Conservation (phyloP, 2,797 vertebrate species). For the Characodon lateralis region DNA sequence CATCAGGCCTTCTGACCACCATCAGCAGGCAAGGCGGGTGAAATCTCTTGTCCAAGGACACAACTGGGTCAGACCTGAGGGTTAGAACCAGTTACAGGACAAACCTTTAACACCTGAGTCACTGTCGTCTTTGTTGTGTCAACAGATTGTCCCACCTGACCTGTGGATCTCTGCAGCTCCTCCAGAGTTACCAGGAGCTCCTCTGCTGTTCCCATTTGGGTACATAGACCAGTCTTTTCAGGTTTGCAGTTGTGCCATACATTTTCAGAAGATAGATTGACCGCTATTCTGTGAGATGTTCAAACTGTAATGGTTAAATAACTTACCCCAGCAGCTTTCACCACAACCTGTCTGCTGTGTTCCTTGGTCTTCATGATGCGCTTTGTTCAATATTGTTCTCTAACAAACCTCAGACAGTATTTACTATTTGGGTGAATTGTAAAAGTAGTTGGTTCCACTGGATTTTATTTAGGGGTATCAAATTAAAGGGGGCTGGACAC, state of each 20-base stretch:
- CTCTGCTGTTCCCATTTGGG: no score
- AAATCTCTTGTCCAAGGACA: no score
- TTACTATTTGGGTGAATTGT: neutral
- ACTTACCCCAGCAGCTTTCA: neutral
- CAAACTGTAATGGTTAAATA: neutral
- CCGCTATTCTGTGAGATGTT: no score
- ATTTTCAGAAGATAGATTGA: no score
- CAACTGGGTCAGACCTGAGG: no score
- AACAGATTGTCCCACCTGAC: neutral
- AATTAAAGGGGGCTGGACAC: neutral
- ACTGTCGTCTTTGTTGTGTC: neutral
- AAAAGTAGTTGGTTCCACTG: neutral
- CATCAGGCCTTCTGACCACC: no score
- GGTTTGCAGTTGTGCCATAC: no score
- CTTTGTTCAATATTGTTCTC: neutral
- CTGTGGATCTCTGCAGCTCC: neutral
- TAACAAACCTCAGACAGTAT: neutral
- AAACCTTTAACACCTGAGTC: no score
- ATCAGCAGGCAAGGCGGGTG: no score
- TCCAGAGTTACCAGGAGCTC: neutral
- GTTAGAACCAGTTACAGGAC: no score
- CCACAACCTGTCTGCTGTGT: neutral
- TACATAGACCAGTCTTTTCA: no score
- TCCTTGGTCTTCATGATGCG: neutral
- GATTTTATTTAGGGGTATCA: neutral